Evolutionary conservation across 2,888 invertebrate species (phyloP), one percentile per base, ranked within the genome.

Genomic region (Drosophila atroscutellata): DNA sequence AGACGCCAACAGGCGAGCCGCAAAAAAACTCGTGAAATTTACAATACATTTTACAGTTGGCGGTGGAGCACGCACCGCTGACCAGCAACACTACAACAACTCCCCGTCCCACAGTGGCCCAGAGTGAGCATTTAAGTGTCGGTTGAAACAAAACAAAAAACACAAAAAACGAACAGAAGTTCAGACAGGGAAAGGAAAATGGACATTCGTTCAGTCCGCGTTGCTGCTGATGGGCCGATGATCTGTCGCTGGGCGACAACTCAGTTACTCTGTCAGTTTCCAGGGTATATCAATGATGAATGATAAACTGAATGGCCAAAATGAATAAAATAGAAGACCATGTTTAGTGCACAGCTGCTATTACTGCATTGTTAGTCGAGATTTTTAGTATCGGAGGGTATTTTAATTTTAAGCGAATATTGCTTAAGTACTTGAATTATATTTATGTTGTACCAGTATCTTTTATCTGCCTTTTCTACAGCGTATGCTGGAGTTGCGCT

Each of bases 31-130:
- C 71, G 64, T 62, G 62, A 78, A 75, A 71, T 89, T 72, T 81
- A 86, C 84, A 84, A 89, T 84, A 69, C 84, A 89, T 83, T 89
- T 89, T 86, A 79, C 85, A 81, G 70, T 63, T 84, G 82, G 63
- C 65, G 68, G 70, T 81, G 72, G 64, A 68, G 73, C 70, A 89
- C 77, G 89, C 89, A 77, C 73, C 65, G 70, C 63, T 84, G 82
- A 69, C 81, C 76, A 68, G 45, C 59, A 71, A 36, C 76, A n/a
- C 42, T 20, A 42, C 34, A 15, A 39, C 28, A 15, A 24, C 47
- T 32, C 36, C 50, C 26, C 20, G 26, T 54, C 18, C 37, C 55
- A 45, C 34, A 34, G n/a, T 7, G n/a, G 45, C 32, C 55, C 62
- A 52, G 42, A 58, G 62, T 32, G 61, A 54, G 66, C 75, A 75